Base-by-base conservation (phyloP, 2,113 vertebrate species). In the Cephalopterus ornatus region DNA sequence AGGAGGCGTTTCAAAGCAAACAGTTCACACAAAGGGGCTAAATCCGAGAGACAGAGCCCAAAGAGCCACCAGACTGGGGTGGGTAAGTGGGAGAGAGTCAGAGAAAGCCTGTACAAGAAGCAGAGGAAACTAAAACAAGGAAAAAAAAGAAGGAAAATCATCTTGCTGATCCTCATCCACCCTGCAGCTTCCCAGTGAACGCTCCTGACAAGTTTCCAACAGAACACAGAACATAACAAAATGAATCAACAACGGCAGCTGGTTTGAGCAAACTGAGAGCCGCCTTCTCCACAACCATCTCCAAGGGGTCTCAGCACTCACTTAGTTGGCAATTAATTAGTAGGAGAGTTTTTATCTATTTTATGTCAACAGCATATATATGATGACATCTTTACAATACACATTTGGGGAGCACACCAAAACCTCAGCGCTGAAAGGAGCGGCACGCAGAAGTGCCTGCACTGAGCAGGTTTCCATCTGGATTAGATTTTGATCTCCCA, bases 141-240 rank as follows among this genome's bases (percentile, higher is more conserved):
- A 3, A 1, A 16, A 13, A 41, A 27, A 5, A 24, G 14, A 16
- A 26, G 35, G n/a, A 56, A 67, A 81, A 95, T 30, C 53, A 52
- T 42, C 70, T 73, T 23, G 1, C 11, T 41, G 27, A 35, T 42
- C 35, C 9, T 62, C 7, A 1, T 50, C 83, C n/a, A 10, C 67
- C 30, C 83, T 11, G 35, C 41, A 15, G 55, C 58, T n/a, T 85
- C n/a, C 20, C 52, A 52, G 66, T 0, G 2, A 90, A 56, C 0
- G 2, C 23, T 75, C 77, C 61, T 81, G 92, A 87, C 53, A 80
- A n/a, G 70, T 53, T 90, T 91, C 87, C 92, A 95, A 44, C 22
- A 75, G 76, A 62, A 92, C 65, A 47, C 20, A 79, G 76, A 62
- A 92, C 65, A 44, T 19, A 67, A 59, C 53, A n/a, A 1, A 73